Conservation (phyloP, 1,140 invertebrate species). For the Drosophila rufa region DNA sequence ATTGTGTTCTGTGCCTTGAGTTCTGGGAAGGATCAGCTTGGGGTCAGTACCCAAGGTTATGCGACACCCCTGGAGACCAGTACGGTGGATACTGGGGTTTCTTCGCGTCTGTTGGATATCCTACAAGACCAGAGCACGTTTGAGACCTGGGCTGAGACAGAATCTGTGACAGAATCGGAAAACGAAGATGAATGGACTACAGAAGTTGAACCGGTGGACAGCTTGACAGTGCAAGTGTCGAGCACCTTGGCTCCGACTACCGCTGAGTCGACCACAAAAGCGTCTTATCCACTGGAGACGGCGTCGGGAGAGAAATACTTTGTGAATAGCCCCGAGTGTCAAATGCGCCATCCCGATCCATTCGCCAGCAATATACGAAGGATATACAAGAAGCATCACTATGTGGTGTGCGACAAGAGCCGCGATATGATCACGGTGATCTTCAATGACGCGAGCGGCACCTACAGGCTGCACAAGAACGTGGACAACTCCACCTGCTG, state of each 20-base stretch:
- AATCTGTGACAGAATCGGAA: neutral
- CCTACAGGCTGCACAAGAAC: slow-evolving; percentile 60
- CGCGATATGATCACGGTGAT: slow-evolving; percentile 85
- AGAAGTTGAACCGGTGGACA: neutral
- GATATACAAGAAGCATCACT: slow-evolving; percentile 87
- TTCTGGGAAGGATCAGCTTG: neutral
- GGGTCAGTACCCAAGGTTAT: neutral
- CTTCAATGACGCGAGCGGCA: slow-evolving; percentile 51
- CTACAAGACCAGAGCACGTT: neutral
- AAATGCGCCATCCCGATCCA: slow-evolving; percentile 89
- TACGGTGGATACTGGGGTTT: neutral
- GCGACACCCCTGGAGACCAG: neutral
- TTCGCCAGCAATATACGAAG: slow-evolving; percentile 87
- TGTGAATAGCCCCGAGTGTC: slow-evolving; percentile 85
- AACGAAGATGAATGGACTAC: neutral
- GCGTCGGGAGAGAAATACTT: slow-evolving; percentile 43
- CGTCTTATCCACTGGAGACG: slow-evolving; percentile 3
- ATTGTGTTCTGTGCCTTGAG: slow-evolving; percentile 9
- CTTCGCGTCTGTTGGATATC: neutral
- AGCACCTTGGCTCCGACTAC: neutral
- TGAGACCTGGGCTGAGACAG: neutral
- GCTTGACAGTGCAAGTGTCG: neutral
- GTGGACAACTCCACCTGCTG: slow-evolving; percentile 85
- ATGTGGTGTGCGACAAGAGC: slow-evolving; percentile 86
- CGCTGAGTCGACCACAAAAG: neutral